A percentile compares a stretch with the other conserved stretches of the same genome.
Evolutionary conservation across 2,797 vertebrate genomes (phyloP).

Genomic region (Tauraco hartlaubi): DNA sequence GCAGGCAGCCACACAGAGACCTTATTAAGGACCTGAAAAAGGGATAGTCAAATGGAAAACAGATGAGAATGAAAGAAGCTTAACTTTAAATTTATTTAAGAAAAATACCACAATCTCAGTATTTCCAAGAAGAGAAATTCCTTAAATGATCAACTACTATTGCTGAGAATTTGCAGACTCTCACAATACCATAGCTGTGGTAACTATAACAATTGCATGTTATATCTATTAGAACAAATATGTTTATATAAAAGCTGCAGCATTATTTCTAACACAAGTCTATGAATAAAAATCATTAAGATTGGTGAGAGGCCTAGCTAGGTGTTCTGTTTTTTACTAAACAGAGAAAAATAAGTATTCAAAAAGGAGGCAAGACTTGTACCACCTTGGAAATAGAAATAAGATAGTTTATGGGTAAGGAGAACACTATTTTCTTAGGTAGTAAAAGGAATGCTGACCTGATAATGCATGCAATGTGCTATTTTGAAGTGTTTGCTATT

Average conservation of each 20-base stretch:
- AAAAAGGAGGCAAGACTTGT: background rate
- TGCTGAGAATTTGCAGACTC: background rate
- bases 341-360: background rate
- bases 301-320: background rate
- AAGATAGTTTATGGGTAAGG: background rate
- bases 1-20: background rate
- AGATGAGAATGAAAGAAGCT: background rate
- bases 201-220: background rate
- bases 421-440: background rate
- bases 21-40: background rate
- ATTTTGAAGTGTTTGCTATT: background rate
- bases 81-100: background rate
- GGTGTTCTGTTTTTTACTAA: background rate
- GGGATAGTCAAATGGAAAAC: background rate
- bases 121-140: background rate
- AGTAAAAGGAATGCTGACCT: background rate
- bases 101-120: background rate
- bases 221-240: accelerated
- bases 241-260: background rate
- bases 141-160: background rate
- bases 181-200: background rate
- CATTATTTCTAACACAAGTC: background rate
- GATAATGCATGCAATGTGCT: background rate
- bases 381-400: background rate
- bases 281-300: background rate